Evolutionary conservation across 2,888 invertebrate species (phyloP).

Genomic region (Disparrhopalites patrizii): DNA sequence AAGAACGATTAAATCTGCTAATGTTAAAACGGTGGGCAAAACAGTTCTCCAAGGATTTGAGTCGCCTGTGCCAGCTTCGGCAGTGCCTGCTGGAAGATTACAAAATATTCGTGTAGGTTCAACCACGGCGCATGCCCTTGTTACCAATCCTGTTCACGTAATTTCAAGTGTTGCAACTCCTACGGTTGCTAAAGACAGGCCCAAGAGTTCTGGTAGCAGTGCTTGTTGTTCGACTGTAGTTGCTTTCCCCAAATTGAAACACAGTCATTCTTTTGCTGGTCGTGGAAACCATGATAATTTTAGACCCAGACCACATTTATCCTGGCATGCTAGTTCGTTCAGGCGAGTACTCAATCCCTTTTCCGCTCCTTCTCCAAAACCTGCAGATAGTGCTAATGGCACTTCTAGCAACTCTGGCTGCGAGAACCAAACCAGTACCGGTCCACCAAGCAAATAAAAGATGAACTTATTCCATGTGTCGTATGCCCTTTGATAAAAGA

Average conservation of each 20-base stretch:
- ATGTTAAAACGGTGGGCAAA: constrained; percentile 34
- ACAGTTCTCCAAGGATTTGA: constrained; percentile 34
- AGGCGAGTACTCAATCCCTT: constrained; percentile 43
- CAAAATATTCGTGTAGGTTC: background rate
- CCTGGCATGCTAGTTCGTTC: constrained; percentile 42
- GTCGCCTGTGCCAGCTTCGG: constrained; percentile 5
- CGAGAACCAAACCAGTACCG: too few relatives aligned
- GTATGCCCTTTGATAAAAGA: too few relatives aligned
- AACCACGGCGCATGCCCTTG: background rate
- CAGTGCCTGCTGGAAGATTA: background rate
- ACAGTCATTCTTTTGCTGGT: constrained; percentile 14
- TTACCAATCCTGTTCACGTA: background rate
- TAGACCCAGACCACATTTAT: constrained; percentile 25
- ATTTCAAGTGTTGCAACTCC: constrained; percentile 13
- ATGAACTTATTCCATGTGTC: too few relatives aligned
- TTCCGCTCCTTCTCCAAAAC: constrained; percentile 20
- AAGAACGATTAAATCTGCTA: constrained; percentile 3
- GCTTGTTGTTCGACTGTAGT: background rate
- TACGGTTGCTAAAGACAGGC: constrained; percentile 5
- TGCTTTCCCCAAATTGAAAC: background rate
- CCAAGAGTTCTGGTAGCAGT: background rate
- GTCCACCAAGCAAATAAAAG: too few relatives aligned
- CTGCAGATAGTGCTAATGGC: too few relatives aligned
- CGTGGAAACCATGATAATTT: constrained; percentile 30
- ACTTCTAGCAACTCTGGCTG: too few relatives aligned